Percentiles rank a stretch among this genome's conserved stretches.
These are phyloP conservation scores for Lipophrys pholis DNA, from an alignment of 2,113 vertebrate genomes.

Conservation along the genomic window DNA sequence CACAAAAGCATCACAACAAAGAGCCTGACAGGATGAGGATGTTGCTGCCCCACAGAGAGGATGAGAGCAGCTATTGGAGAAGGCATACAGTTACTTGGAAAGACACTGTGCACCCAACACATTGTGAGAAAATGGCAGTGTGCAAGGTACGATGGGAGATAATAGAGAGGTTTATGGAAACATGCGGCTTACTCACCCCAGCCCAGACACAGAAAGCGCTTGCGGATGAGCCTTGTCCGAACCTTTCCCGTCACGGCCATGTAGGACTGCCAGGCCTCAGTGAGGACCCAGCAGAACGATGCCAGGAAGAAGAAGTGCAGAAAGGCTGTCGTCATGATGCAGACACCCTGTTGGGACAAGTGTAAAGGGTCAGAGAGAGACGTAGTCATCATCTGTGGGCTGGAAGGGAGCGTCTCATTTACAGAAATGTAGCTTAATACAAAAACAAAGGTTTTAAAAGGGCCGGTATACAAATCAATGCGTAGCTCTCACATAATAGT, in stretches of 20 bases:
- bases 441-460: background rate
- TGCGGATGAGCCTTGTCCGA: conserved; percentile 96
- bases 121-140: conserved; percentile 52
- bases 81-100: conserved; percentile 29
- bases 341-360: conserved; percentile 88
- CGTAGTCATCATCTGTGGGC: no score
- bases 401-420: background rate
- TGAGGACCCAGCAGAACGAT: conserved; percentile 99
- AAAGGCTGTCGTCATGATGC: conserved; percentile 97
- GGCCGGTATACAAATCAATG: background rate
- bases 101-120: conserved; percentile 36
- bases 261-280: conserved; percentile 99
- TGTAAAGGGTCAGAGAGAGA: background rate
- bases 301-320: conserved; percentile 99
- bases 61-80: conserved; percentile 24
- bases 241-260: conserved; percentile 99
- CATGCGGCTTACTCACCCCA: conserved; percentile 89
- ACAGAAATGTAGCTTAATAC: background rate
- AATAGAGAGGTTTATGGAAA: conserved; percentile 34
- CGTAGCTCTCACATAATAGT: no score
- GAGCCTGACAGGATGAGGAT: conserved; percentile 52
- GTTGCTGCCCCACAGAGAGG: conserved; percentile 25
- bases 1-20: conserved; percentile 65
- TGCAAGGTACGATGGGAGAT: conserved; percentile 40
- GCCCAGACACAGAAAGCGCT: conserved; percentile 98